Base-by-base conservation (phyloP, 2,888 invertebrate species). In the Tachina fera region DNA sequence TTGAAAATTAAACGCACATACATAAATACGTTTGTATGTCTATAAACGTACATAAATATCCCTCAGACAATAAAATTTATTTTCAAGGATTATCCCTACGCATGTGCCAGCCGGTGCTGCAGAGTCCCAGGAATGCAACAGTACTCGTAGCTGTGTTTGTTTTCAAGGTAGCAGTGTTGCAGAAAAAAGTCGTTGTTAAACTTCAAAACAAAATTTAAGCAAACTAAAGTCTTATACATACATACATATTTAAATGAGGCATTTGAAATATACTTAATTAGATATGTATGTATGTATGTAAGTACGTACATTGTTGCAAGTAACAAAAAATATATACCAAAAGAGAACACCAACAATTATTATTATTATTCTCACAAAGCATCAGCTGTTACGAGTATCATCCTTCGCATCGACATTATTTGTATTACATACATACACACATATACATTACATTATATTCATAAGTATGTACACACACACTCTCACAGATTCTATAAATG, bases 331-430 rank as follows among this genome's bases (percentile, higher is more conserved):
- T 8, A 65, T 43, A 45, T 13, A 43, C 19, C 16, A 16, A 79
- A 71, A 47, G 19, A 65, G 51, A 49, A 39, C 49, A 51, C 5
- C 63, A 68, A 68, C 61, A 63, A 79, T 47, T 63, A 56, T 79
- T 39, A 31, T 31, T 31, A 22, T 68, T 71, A 79, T 72, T 56
- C 65, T 67, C 47, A 39, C 6, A 67, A 68, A 45, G 58, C 81
- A 84, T 81, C 84, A 82, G 81, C 77, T 85, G 85, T 85, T 85
- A n/a, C n/a, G n/a, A n/a, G n/a, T n/a, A 82, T 85, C 53, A 78
- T 85, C 53, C 76, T 80, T 83, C 79, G 65, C 58, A 77, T 45
- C 16, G 63, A 43, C 60, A 71, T 47, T 45, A 11, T 31, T 43
- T 45, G 43, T 5, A 43, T 19, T 41, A 41, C 60, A 60, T 6